Conservation (phyloP, 2,797 vertebrate species). For the Tokudaia tokunoshimensis region DNA sequence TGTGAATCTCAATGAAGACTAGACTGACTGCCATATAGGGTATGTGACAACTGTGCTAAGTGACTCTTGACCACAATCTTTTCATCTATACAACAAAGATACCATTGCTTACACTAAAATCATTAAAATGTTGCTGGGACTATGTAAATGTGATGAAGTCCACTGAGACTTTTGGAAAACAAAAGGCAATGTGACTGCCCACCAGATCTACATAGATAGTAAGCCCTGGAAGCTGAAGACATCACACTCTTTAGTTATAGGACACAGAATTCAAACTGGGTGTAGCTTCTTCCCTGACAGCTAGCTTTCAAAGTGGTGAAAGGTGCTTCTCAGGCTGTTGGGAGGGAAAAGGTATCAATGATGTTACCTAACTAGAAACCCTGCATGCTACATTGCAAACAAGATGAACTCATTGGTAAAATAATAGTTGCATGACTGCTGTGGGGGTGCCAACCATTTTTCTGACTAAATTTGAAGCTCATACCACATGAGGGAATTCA, state of each 20-base stretch:
- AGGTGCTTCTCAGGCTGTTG: not conserved
- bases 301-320: not conserved
- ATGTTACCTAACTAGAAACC: not conserved
- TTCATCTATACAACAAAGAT: conserved; percentile 20
- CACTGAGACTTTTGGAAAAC: conserved; percentile 35
- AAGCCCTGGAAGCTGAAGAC: not conserved
- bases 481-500: too few relatives aligned
- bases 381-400: not conserved
- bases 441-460: not conserved
- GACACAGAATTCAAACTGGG: not conserved
- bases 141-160: conserved; percentile 17
- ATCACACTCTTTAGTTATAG: not conserved
- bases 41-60: conserved; percentile 11
- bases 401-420: not conserved
- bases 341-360: not conserved
- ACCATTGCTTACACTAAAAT: not conserved
- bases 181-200: not conserved
- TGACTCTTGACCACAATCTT: not conserved
- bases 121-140: conserved; percentile 3
- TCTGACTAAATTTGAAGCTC: not conserved
- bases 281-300: not conserved
- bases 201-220: not conserved
- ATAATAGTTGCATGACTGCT: too few relatives aligned
- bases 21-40: not conserved
- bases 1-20: not conserved